Base-by-base conservation (phyloP, 2,888 invertebrate genomes). In the Hesperia comma region DNA sequence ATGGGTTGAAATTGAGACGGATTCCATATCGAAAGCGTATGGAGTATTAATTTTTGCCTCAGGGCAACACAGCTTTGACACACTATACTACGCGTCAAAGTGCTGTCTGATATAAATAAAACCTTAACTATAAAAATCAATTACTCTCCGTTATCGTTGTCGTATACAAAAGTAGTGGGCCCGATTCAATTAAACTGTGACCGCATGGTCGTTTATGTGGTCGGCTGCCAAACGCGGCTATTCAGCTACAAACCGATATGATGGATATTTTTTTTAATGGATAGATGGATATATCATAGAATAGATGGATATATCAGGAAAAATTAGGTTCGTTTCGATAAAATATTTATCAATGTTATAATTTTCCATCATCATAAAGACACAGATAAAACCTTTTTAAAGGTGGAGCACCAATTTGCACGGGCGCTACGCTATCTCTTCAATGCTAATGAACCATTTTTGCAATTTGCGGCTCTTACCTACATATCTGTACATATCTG, bases 401-500 rank as follows among this genome's bases (percentile, higher is more conserved):
- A 62, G 41, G 41, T 62, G 54, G 21, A 62, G 41, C 32, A 62
- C 41, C 54, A 62, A 62, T 62, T 62, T 61, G 61, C 40, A 61
- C 33, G 41, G 58, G 61, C 12, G 21, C 6, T 40, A 41, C 41
- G 61, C 40, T 61, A 40, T 19, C 61, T 53, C 40, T 19, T 53
- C 61, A 41, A 61, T 37, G 40, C 41, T 61, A 61, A 61, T 61
- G 53, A 53, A 61, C n/a, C 37, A 17, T 37, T 61, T 61, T 40
- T 40, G 40, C 53, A 53, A 19, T 26, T 53, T 21, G 6, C 26
- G 8, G 37, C 19, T 40, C 21, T 19, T 49, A 12, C 33, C 33
- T 33, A 33, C 33, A 33, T 33, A 33, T 7, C 60, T n/a, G n/a
- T n/a, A 26, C 26, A 26, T 26, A 26, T 26, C 26, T 26, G 17